Percentiles rank a stretch among this genome's conserved stretches.
phyloP scores from a whole-genome alignment of 2,797 vertebrate species.

The Mionectes olivaceus region DNA sequence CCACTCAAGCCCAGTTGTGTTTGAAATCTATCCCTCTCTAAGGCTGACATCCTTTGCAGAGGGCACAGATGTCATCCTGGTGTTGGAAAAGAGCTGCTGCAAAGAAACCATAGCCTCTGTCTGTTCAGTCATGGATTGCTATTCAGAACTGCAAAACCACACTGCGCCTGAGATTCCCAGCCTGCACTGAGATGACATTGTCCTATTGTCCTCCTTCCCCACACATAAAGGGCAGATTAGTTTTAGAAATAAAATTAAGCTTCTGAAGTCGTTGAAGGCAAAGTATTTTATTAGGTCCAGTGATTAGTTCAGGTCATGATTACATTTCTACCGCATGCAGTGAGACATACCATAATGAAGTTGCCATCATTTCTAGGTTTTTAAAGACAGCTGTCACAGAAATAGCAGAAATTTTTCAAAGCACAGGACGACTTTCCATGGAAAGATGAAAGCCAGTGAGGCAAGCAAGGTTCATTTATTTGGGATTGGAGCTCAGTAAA shows the following conservation, averaged over 20 bases:
- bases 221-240: neutral
- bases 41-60: constrained; percentile 12
- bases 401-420: neutral
- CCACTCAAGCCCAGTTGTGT: neutral
- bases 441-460: neutral
- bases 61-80: constrained; percentile 3
- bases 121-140: constrained; percentile 34
- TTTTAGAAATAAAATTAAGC: constrained; percentile 30
- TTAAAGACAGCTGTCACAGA: neutral
- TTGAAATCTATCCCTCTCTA: neutral
- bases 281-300: neutral
- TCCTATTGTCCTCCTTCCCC: neutral
- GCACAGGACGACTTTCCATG: neutral
- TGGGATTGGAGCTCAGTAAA: neutral
- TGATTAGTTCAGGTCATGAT: neutral
- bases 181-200: neutral
- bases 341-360: neutral
- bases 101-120: neutral
- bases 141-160: constrained; percentile 37
- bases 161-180: neutral
- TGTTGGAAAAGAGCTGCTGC: constrained; percentile 7
- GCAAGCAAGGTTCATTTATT: neutral
- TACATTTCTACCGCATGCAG: neutral
- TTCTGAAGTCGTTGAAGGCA: neutral
- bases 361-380: neutral